Conservation (phyloP, 2,113 vertebrate species). For the Mirza zaza region DNA sequence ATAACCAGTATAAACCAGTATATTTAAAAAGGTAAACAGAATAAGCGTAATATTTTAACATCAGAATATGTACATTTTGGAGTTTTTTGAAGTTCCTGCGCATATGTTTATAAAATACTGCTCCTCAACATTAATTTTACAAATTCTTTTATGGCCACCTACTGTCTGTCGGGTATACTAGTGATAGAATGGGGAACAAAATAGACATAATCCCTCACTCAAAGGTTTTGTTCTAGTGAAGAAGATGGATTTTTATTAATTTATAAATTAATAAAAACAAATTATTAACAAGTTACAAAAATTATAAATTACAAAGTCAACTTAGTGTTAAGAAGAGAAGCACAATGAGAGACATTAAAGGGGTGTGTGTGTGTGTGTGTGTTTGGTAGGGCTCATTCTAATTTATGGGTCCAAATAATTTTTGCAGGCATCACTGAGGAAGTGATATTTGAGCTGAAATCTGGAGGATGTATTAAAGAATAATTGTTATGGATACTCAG, state of each 20-base stretch:
- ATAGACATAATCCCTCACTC: not conserved
- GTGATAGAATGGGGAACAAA: not conserved
- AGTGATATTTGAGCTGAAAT: slow-evolving; percentile 4
- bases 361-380: not conserved
- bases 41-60: not conserved
- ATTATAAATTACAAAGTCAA: not conserved
- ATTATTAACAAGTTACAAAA: too few relatives aligned
- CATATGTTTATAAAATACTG: not conserved
- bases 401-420: not conserved
- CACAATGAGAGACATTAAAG: not conserved
- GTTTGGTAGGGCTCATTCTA: not conserved
- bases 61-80: not conserved
- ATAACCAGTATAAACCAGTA: not conserved
- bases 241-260: not conserved
- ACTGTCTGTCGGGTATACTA: not conserved
- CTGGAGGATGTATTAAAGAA: not conserved
- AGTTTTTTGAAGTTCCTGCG: not conserved
- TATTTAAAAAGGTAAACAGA: not conserved
- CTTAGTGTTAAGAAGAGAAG: not conserved
- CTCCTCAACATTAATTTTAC: not conserved
- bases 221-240: not conserved
- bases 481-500: not conserved
- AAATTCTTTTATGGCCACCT: not conserved
- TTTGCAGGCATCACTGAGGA: not conserved
- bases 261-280: not conserved